Evolutionary conservation across 2,113 vertebrate species (phyloP), one percentile per base, ranked within the genome.

Genomic region (Mus spicilegus): DNA sequence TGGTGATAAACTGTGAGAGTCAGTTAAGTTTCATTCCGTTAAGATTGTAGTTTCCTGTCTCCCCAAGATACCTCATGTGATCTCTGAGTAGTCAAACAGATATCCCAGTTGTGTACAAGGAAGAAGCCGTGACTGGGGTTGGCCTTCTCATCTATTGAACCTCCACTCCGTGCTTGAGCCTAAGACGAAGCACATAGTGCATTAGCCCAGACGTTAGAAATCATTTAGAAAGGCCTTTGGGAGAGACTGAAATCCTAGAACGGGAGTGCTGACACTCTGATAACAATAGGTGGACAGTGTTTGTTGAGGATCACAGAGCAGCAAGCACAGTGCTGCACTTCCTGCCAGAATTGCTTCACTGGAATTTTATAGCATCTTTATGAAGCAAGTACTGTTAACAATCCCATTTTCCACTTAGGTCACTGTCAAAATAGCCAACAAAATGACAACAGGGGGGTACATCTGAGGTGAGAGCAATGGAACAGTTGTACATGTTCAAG

Each of bases 381-480:
- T 54, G 56, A 93, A 56, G 16, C 67, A 93, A 89, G 28, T 63
- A 70, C 16, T 96, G 49, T 61, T 72, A 65, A 6, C 33, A 73
- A 63, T 75, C 70, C n/a, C 46, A 93, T 65, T 92, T 95, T 95
- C 91, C 85, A 77, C 89, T 82, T 19, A 94, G 69, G 92, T 84
- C 65, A 76, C 49, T 88, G 81, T 69, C 54, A 87, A 86, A 95
- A 54, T n/a, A n/a, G 22, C 39, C 81, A 87, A 36, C n/a, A 69
- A 85, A 88, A 86, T 81, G 72, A 91, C 88, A 19, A 95, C 73
- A 19, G 24, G 78, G 3, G 36, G 5, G 5, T 28, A 54, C 22
- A 61, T 5, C 7, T 36, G 39, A 46, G 46, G 39, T 20, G 54
- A 75, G 24, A 90, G 3, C 54, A 63, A 94, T 8, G 9, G 10